Evolutionary conservation across 2,888 invertebrate genomes (phyloP), one percentile per base, ranked within the genome.

Genomic region (Sipha maydis): DNA sequence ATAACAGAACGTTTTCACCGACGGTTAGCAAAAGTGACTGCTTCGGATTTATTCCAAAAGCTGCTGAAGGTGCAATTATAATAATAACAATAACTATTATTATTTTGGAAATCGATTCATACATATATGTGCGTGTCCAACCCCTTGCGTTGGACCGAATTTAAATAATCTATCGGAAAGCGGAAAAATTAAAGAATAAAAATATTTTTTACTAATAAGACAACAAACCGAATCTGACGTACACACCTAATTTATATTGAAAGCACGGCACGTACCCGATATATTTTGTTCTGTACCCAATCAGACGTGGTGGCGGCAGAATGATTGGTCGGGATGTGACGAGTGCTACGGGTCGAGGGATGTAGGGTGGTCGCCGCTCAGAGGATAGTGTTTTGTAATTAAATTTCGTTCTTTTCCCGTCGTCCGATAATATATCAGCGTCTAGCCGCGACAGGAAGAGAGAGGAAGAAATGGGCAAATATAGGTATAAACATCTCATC

Each of bases 391-490:
- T 86, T 86, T 86, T 80, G 86, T 86, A 86, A 86, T 86, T 73
- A 80, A 86, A 86, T 86, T 86, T 80, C 79, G 56, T 86, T 73
- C 56, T 86, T 79, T 85, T 78, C n/a, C 84, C 84, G 41, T 38
- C 48, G 84, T 34, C 78, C 79, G 86, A 71, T 79, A 86, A 86
- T 86, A 71, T 79, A 86, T 86, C 85, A 86, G 79, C 78, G 85
- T 79, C 78, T 85, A 31, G 67, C 25, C 67, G 61, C 21, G 17
- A 28, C 28, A 14, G 56, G 14, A 4, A 4, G 56, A 14, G 56
- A 14, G 14, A 21, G 61, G 25, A 3, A 2, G 61, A 61, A 4
- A 2, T 7, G 48, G 61, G 25, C 25, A 25, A 61, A 61, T 61
- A 25, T 25, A 61, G 61, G 61, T 61, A 21, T 61, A 61, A 5